Evolutionary conservation across 2,113 vertebrate genomes (phyloP).

Genomic region (Strix uralensis): DNA sequence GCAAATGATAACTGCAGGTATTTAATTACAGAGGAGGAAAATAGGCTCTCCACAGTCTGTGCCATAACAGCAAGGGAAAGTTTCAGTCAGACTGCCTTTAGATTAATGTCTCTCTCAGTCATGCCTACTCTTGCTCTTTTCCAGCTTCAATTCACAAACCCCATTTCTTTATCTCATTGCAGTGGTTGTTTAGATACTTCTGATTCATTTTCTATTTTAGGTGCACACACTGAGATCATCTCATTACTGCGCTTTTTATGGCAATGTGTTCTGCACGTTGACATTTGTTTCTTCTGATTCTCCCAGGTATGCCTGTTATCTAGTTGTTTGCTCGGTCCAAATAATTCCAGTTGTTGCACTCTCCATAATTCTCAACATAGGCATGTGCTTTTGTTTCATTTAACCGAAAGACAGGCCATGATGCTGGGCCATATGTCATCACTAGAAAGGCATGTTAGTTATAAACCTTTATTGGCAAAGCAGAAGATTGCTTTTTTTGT

Average conservation of each 20-base stretch:
- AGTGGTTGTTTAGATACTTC: background rate
- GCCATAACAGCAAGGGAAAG: background rate
- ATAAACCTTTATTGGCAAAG: slow-evolving; percentile 39
- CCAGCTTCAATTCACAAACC: background rate
- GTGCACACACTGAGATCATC: background rate
- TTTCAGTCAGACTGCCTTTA: background rate
- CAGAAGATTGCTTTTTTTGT: slow-evolving; percentile 25
- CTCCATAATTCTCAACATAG: background rate
- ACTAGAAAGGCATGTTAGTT: slow-evolving; percentile 33
- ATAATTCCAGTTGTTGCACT: slow-evolving; percentile 6
- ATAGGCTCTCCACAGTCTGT: background rate
- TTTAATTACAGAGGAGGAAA: background rate
- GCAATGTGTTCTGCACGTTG: background rate
- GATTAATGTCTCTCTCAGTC: background rate
- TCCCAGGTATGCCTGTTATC: slow-evolving; percentile 23
- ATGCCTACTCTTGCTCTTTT: background rate
- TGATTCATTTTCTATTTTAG: background rate
- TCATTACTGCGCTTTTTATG: background rate
- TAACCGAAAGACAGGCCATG: background rate
- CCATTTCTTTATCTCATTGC: background rate
- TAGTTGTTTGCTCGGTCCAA: background rate
- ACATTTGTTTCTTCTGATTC: slow-evolving; percentile 31
- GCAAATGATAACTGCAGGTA: background rate
- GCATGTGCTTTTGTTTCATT: slow-evolving; percentile 14
- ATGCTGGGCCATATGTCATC: slow-evolving; percentile 30